These are phyloP conservation scores for Thereva unica DNA, from an alignment of 2,888 invertebrate genomes.

Conservation along the genomic window DNA sequence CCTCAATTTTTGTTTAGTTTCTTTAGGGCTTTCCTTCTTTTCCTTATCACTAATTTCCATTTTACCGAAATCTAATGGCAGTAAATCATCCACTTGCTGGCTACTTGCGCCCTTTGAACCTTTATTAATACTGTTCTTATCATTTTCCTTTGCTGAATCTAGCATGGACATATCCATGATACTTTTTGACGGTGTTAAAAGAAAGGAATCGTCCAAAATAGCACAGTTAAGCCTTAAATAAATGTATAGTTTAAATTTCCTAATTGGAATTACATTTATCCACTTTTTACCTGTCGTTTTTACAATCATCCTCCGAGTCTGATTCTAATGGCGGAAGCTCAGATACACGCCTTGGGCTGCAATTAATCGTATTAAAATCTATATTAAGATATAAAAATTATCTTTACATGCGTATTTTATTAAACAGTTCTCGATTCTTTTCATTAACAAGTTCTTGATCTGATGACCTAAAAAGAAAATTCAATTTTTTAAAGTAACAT, in stretches of 20 bases:
- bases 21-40: neutral
- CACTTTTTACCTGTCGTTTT: conserved; percentile 45
- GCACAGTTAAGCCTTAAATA: conserved; percentile 52
- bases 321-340: conserved; percentile 53
- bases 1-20: neutral
- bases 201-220: conserved; percentile 55
- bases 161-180: conserved; percentile 46
- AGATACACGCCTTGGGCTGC: conserved; percentile 52
- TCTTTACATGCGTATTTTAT: conserved; percentile 10
- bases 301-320: conserved; percentile 50
- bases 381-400: no score
- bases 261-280: neutral
- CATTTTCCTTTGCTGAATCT: conserved; percentile 36
- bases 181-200: conserved; percentile 48
- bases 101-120: neutral
- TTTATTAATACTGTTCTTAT: conserved; percentile 23
- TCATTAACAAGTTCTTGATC: neutral
- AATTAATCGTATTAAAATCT: neutral
- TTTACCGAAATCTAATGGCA: conserved; percentile 49
- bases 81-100: conserved; percentile 43
- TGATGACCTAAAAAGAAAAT: neutral
- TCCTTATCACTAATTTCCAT: conserved; percentile 47
- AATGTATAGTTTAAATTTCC: neutral
- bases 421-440: neutral
- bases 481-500: conserved; percentile 6